Evolutionary conservation across 2,113 vertebrate genomes (phyloP).

Genomic region (Smithornis capensis): DNA sequence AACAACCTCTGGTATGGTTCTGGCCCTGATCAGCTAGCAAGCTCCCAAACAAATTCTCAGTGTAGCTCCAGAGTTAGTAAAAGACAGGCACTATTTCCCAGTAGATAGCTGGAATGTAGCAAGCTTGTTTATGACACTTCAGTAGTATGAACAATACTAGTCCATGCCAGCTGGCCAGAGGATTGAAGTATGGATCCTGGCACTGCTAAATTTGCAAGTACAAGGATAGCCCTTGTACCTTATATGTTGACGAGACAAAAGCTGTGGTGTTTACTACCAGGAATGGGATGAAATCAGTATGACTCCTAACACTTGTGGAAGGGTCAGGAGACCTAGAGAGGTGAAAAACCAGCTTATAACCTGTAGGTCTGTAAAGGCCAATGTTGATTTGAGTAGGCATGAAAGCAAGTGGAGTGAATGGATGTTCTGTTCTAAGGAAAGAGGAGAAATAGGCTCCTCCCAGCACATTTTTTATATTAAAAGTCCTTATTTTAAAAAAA

Average conservation of each 20-base stretch:
- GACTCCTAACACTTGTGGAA: background rate
- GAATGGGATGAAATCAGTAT: background rate
- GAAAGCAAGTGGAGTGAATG: background rate
- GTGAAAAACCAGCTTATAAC: background rate
- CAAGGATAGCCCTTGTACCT: background rate
- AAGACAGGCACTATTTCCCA: background rate
- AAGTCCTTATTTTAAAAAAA: background rate
- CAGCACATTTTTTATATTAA: background rate
- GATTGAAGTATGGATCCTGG: background rate
- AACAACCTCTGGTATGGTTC: background rate
- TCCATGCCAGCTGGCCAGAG: background rate
- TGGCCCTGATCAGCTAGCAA: background rate
- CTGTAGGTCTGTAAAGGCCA: background rate
- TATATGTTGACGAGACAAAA: background rate
- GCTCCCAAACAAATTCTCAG: background rate
- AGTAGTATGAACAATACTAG: background rate
- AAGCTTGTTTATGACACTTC: background rate
- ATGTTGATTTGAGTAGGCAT: background rate
- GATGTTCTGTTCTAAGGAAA: background rate
- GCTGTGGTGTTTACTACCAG: background rate
- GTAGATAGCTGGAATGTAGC: background rate
- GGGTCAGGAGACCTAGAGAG: background rate
- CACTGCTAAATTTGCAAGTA: background rate
- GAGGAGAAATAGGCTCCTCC: background rate
- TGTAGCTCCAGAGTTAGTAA: background rate